Percentiles rank a stretch among this genome's conserved stretches.
Conservation (phyloP, 2,797 vertebrate species). For the Rallus crepitans region DNA sequence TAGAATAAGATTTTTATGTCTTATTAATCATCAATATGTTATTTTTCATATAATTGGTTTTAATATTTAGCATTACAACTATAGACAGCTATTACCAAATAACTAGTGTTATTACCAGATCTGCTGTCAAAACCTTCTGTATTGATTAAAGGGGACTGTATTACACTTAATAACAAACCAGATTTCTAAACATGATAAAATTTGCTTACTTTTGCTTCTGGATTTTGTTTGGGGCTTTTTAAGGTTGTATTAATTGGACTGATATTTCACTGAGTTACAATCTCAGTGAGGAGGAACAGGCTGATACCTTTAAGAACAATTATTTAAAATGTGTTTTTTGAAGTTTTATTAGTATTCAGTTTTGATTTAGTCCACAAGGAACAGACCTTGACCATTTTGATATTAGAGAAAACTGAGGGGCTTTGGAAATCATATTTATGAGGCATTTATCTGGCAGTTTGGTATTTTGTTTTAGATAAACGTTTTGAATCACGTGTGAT, state of each 20-base stretch:
- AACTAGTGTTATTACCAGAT: background rate
- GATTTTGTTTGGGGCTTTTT: background rate
- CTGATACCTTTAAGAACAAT: background rate
- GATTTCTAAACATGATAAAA: background rate
- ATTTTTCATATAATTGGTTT: background rate
- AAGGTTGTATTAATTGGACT: background rate
- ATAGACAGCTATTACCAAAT: background rate
- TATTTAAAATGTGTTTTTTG: background rate
- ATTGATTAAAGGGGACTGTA: background rate
- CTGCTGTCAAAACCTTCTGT: background rate
- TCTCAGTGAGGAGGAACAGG: background rate
- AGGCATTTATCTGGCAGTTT: background rate
- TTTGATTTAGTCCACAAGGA: background rate
- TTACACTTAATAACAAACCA: background rate
- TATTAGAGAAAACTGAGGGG: background rate
- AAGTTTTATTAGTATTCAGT: background rate
- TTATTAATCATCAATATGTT: background rate
- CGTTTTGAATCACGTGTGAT: background rate
- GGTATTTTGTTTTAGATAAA: background rate
- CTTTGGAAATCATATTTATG: background rate
- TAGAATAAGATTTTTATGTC: background rate
- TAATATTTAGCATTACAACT: background rate
- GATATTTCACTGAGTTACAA: background rate
- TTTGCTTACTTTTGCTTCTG: background rate
- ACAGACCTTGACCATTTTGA: background rate